Conservation (phyloP, 2,113 vertebrate species). For the Nansenia antarctica region DNA sequence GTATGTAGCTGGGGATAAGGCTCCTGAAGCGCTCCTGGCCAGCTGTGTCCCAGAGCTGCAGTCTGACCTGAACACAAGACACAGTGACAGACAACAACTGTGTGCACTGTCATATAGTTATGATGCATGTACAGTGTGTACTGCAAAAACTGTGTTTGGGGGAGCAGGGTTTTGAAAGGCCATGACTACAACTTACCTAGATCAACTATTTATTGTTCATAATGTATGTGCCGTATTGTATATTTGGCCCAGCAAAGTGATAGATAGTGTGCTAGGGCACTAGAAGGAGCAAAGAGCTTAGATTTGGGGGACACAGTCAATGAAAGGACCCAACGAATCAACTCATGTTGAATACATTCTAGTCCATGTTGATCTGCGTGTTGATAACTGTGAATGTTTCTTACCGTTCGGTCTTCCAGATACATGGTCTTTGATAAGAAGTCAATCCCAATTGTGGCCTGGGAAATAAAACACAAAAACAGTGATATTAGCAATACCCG, state of each 20-base stretch:
- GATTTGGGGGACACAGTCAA: constrained; percentile 62
- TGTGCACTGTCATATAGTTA: no score
- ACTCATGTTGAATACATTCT: background rate
- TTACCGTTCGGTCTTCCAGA: constrained; percentile 80
- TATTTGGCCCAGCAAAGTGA: no score
- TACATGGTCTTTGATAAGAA: constrained; percentile 82
- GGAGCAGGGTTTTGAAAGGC: no score
- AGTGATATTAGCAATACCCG: constrained; percentile 5
- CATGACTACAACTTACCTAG: no score
- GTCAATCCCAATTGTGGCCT: constrained; percentile 81
- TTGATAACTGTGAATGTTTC: constrained; percentile 21
- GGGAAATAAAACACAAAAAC: constrained; percentile 31
- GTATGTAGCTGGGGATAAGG: constrained; percentile 74
- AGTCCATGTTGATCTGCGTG: background rate
- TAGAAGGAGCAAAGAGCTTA: no score
- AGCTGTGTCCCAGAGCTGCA: constrained; percentile 74
- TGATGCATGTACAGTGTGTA: no score
- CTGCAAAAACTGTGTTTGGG: no score
- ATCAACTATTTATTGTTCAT: no score
- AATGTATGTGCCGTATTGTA: no score
- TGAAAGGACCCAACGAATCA: constrained; percentile 41
- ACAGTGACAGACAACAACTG: constrained; percentile 15
- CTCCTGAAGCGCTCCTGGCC: constrained; percentile 74
- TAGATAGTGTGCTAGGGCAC: background rate
- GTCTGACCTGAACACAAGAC: constrained; percentile 54